Conservation (phyloP, 1,140 invertebrate species). For the Triops cancriformis region DNA sequence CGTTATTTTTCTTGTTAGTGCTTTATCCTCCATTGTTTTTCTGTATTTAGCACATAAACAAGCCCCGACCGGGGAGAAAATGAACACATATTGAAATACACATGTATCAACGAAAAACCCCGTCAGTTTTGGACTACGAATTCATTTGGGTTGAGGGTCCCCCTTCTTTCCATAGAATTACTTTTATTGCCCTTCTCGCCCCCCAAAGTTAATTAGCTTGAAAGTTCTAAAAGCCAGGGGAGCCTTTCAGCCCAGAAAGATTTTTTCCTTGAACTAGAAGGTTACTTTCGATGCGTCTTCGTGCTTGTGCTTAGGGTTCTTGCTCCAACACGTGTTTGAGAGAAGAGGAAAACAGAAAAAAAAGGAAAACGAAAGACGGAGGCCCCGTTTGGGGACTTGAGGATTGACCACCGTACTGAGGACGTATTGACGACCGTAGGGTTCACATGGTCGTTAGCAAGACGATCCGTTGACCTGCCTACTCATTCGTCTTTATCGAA, state of each 20-base stretch:
- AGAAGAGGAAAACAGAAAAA: background rate
- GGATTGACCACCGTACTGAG: background rate
- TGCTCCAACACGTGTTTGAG: background rate
- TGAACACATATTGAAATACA: constrained; percentile 24
- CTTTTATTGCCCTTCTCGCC: background rate
- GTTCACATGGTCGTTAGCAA: constrained; percentile 10
- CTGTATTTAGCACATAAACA: constrained; percentile 89
- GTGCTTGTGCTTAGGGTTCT: background rate
- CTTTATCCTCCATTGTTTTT: constrained; percentile 89
- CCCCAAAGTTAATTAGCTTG: background rate
- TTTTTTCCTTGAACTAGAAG: background rate
- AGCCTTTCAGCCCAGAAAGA: background rate
- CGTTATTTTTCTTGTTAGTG: constrained; percentile 97
- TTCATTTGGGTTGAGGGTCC: too few relatives aligned
- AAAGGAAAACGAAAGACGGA: background rate
- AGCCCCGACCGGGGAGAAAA: constrained; percentile 40
- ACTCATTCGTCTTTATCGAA: constrained; percentile 1
- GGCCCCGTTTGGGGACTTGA: background rate
- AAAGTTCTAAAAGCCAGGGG: background rate
- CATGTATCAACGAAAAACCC: background rate
- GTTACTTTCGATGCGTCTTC: background rate
- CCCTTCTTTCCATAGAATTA: background rate
- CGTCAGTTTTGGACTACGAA: background rate
- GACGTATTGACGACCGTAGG: background rate
- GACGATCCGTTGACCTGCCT: background rate